Base-by-base conservation (phyloP, 2,113 vertebrate genomes). In the Rhea pennata region DNA sequence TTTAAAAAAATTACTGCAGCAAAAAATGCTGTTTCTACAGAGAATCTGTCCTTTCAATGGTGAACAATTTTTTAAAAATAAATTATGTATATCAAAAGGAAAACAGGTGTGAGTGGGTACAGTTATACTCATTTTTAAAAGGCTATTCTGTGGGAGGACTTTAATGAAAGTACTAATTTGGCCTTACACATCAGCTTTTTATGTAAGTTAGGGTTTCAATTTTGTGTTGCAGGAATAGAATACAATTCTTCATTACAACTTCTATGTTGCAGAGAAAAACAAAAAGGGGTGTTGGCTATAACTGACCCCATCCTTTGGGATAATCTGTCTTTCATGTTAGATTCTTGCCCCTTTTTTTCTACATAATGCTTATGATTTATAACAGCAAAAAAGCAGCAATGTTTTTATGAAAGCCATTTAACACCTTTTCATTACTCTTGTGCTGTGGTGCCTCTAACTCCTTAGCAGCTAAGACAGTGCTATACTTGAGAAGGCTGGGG, bases 401-500 rank as follows among this genome's bases (percentile, higher is more conserved):
- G 42, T 70, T 24, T 71, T 69, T 15, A 42, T 5, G 14, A 21
- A 61, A 72, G 7, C 15, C 42, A 3, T 69, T 82, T 64, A n/a
- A 19, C 70, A 13, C 46, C 2, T 50, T 31, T 83, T 1, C 14
- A 9, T 5, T 80, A 6, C 31, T 74, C 10, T 76, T 76, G 20
- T 79, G 13, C 20, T 71, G 16, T 59, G 16, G 21, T 74, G 46
- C 33, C 8, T 93, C 27, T 65, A 1, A 0, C 79, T 51, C 10
- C 0, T 0, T 33, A 12, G 42, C 0, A 7, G 26, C 58, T 83
- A 65, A 19, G 3, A 39, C 6, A 15, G 6, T 36, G 23, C 3
- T 46, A 14, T 74, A 12, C 64, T 78, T 75, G 70, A 67, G 23
- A 50, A 26, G 20, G 17, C 8, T 46, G 6, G 6, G 24, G n/a